Conservation (phyloP, 2,888 invertebrate genomes). For the Limnephilus rhombicus region DNA sequence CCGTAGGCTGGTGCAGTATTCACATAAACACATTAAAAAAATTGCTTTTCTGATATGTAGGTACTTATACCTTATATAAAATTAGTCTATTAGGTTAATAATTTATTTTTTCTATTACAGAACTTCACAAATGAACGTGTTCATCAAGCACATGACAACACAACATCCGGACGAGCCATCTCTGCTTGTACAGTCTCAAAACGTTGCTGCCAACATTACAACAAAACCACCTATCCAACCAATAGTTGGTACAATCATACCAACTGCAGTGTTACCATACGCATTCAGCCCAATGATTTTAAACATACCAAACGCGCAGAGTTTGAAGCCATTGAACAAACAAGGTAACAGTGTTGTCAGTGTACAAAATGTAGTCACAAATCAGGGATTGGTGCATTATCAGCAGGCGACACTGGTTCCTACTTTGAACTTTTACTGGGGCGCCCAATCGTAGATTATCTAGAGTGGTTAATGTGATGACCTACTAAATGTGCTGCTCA, state of each 20-base stretch:
- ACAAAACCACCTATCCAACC: not conserved
- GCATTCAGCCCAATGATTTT: slow-evolving; percentile 40
- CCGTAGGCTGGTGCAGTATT: no score
- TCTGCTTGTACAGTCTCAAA: not conserved
- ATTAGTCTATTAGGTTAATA: not conserved
- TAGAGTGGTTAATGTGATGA: no score
- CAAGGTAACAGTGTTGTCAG: not conserved
- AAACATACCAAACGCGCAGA: slow-evolving; percentile 50
- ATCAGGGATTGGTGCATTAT: not conserved
- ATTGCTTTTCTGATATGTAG: no score
- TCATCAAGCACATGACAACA: slow-evolving; percentile 37
- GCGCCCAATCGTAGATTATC: not conserved
- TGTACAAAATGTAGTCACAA: not conserved
- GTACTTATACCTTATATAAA: no score
- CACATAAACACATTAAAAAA: no score
- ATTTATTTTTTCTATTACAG: slow-evolving; percentile 21
- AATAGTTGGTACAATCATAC: not conserved
- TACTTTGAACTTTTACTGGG: slow-evolving; percentile 28
- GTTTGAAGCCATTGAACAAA: not conserved
- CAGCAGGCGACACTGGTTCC: slow-evolving; percentile 26
- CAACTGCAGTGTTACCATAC: not conserved
- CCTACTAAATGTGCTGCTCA: no score
- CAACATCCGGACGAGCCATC: slow-evolving; percentile 30
- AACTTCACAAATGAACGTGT: slow-evolving; percentile 5
- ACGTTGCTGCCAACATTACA: not conserved